Evolutionary conservation across 2,888 invertebrate genomes (phyloP), one percentile per base, ranked within the genome.

Genomic region (Drosophila meridiana): DNA sequence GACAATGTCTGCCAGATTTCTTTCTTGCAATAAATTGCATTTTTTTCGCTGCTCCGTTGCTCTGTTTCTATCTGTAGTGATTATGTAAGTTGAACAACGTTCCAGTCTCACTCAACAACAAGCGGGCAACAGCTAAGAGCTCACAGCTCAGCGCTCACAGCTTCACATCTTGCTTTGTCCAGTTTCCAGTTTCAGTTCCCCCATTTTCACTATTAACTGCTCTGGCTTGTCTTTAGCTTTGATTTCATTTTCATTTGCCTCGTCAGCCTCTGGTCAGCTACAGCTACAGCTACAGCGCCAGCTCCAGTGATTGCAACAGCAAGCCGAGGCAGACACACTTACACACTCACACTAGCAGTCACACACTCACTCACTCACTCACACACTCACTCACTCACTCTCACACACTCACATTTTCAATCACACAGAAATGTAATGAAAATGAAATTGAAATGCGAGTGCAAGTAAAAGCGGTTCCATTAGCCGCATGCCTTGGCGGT

Each of bases 211-310:
- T 50, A 55, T 57, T 60, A 63, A 60, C 48, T 81, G 78, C 85
- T 84, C 82, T 82, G 71, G 75, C 69, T 87, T 79, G 88, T 87
- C 86, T 74, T 50, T 60, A 26, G 88, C 86, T 87, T 82, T 82
- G 86, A 69, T 79, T 87, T 84, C 72, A 60, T 73, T 89, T 84
- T 87, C 90, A 89, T 87, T 89, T 82, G 90, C 58, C 58, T 70
- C 63, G 60, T 64, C 34, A 42, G 73, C 52, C 52, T 59, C 75
- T 87, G 82, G 83, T 82, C 83, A 88, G 83, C 70, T 55, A 62
- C 82, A 73, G 63, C 52, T 79, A 62, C 82, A 64, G 63, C 52
- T 76, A 89, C 81, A 87, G 85, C 78, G 56, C 57, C 84, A 67
- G 76, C 63, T 60, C 47, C 45, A 55, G 56, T 43, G 55, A 67